A percentile compares a stretch with the other conserved stretches of the same genome.
Evolutionary conservation across 2,113 vertebrate genomes (phyloP).

Genomic region (Polypterus bichir): DNA sequence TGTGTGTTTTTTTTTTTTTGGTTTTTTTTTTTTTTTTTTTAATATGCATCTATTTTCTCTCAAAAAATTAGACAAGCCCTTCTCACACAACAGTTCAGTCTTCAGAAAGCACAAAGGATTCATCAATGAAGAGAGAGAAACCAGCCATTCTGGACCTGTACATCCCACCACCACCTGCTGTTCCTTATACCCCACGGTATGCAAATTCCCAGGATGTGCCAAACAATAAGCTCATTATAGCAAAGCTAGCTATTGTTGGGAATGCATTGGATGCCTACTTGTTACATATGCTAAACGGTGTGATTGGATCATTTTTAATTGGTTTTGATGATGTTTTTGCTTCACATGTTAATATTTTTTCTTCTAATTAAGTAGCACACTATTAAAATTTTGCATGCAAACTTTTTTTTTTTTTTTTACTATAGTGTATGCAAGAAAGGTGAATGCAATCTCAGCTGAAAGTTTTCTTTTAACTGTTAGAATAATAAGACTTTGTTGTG

Average conservation of each 20-base stretch:
- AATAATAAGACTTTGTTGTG: no score
- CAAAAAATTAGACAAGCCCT: constrained; percentile 40
- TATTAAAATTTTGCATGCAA: no score
- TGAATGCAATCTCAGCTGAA: no score
- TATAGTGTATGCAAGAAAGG: no score
- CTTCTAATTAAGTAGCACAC: constrained; percentile 46
- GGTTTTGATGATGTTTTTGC: neutral
- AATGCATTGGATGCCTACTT: constrained; percentile 5
- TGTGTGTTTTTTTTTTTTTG: no score
- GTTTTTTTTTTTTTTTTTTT: no score
- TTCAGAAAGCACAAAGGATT: constrained; percentile 47
- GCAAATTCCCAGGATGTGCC: constrained; percentile 3
- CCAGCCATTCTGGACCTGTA: constrained; percentile 72
- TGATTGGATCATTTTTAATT: neutral
- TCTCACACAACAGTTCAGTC: constrained; percentile 35
- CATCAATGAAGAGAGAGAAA: constrained; percentile 60
- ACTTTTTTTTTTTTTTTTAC: no score
- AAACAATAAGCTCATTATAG: neutral
- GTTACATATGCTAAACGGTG: neutral
- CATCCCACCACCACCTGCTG: constrained; percentile 73
- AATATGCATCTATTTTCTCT: no score
- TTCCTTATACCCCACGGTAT: constrained; percentile 73
- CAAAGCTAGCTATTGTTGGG: neutral
- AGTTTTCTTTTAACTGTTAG: no score
- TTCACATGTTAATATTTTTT: constrained; percentile 21